Base-by-base conservation (phyloP, 2,113 vertebrate species). In the Thymallus thymallus region DNA sequence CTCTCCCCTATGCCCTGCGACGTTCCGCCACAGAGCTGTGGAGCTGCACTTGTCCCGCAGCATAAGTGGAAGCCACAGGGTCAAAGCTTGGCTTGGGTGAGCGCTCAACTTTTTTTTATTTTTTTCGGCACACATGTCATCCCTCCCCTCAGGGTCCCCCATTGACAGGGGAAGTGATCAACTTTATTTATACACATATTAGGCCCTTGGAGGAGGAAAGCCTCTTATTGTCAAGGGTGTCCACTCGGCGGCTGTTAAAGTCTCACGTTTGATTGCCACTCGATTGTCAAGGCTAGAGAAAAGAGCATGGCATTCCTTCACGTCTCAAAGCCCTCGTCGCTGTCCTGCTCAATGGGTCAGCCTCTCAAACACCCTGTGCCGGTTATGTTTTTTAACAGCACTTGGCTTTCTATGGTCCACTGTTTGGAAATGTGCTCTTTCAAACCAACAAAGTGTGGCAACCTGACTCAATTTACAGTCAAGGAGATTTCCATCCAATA, bases 101-200 rank as follows among this genome's bases (percentile, higher is more conserved):
- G 48, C 32, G 66, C 62, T 76, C 65, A 55, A 22, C 60, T 79
- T 56, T 76, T 81, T 82, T 79, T 84, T 83, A 78, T 80, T 84
- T 84, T 71, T 80, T 78, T 85, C 78, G 80, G 82, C 82, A 84
- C 35, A 41, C 90, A 88, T 91, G 83, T 87, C 87, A 85, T 79
- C 72, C 82, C 77, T 85, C 86, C 81, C 82, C 88, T 84, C 80
- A 83, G 84, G 24, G 80, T 84, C 88, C 79, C 79, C 77, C 85
- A 84, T 92, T 93, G 82, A 89, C 73, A 80, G 77, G 81, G 88
- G 86, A 91, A 91, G 88, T 90, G 89, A 91, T 92, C 86, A 91
- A 87, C 87, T 88, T 92, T 89, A 92, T 92, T 91, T 92, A 87
- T 88, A 91, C 88, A 88, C 88, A 90, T 90, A 90, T 91, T 82